Evolutionary conservation across 1,140 invertebrate species (phyloP).

Genomic region (Megathymus violae): DNA sequence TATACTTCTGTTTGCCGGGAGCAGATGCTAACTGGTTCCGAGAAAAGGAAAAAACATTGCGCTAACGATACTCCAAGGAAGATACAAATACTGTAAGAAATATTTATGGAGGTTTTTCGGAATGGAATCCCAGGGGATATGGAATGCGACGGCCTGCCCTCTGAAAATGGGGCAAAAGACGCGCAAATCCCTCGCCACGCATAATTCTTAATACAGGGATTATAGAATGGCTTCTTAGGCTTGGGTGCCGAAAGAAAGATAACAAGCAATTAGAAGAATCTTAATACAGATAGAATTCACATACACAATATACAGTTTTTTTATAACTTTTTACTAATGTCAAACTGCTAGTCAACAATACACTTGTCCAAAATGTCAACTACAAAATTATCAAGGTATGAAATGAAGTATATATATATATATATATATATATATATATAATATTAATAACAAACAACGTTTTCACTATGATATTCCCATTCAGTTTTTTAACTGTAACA

Average conservation of each 20-base stretch:
- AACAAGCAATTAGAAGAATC: conserved; percentile 72
- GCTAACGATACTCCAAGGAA: conserved; percentile 80
- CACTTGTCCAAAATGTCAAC: too few species aligned
- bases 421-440: too few species aligned
- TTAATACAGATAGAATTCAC: too few species aligned
- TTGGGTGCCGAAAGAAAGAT: conserved; percentile 76
- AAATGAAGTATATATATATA: too few species aligned
- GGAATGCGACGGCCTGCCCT: conserved; percentile 56
- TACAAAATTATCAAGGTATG: too few species aligned
- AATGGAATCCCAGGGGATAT: conserved; percentile 74
- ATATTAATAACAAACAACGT: too few species aligned
- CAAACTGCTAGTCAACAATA: too few species aligned
- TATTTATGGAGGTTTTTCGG: conserved; percentile 83
- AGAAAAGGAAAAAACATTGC: conserved; percentile 75
- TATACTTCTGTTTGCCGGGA: conserved; percentile 41
- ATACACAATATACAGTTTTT: too few species aligned
- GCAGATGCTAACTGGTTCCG: conserved; percentile 62
- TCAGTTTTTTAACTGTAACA: too few species aligned
- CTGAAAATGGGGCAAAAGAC: conserved; percentile 75
- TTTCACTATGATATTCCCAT: too few species aligned
- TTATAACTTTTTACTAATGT: too few species aligned
- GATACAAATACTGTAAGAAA: conserved; percentile 82
- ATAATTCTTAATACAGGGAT: conserved; percentile 82
- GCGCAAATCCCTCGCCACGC: conserved; percentile 75
- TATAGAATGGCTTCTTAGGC: conserved; percentile 77